A percentile compares a stretch with the other conserved stretches of the same genome.
These are phyloP conservation scores for Petrolisthes cinctipes DNA, from an alignment of 2,888 invertebrate genomes.

Conservation along the genomic window DNA sequence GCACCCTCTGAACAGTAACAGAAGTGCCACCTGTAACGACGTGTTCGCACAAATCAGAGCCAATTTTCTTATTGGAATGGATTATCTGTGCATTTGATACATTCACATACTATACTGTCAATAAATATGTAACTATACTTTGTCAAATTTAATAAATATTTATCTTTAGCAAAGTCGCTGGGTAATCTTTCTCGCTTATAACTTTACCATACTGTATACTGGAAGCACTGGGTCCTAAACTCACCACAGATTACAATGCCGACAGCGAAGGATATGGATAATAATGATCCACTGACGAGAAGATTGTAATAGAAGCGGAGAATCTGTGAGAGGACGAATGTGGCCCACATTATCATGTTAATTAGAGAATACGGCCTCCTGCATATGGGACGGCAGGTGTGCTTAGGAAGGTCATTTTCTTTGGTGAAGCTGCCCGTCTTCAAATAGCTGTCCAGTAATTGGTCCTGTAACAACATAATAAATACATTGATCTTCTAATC, in stretches of 20 bases:
- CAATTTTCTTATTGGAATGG: too few species aligned
- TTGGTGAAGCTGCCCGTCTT: constrained; percentile 84
- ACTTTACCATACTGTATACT: background rate
- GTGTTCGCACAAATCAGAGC: too few species aligned
- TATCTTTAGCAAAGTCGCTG: background rate
- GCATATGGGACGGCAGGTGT: constrained; percentile 69
- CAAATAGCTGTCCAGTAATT: constrained; percentile 80
- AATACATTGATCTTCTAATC: background rate
- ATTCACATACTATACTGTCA: too few species aligned
- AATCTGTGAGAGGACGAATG: constrained; percentile 79
- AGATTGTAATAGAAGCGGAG: constrained; percentile 78
- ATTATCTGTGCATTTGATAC: too few species aligned
- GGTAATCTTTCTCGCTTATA: background rate
- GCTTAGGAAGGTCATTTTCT: constrained; percentile 79
- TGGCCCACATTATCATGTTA: constrained; percentile 81
- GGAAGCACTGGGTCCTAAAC: constrained; percentile 70
- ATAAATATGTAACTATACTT: background rate
- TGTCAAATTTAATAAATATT: background rate
- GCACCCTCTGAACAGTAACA: too few species aligned
- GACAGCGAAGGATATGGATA: constrained; percentile 79
- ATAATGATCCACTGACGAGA: constrained; percentile 77
- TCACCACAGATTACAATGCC: constrained; percentile 82
- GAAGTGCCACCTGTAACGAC: too few species aligned
- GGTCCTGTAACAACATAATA: constrained; percentile 74
- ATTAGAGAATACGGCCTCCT: constrained; percentile 78